phyloP scores from a whole-genome alignment of 1,140 invertebrate species.

The Acromyrmex echinatior region DNA sequence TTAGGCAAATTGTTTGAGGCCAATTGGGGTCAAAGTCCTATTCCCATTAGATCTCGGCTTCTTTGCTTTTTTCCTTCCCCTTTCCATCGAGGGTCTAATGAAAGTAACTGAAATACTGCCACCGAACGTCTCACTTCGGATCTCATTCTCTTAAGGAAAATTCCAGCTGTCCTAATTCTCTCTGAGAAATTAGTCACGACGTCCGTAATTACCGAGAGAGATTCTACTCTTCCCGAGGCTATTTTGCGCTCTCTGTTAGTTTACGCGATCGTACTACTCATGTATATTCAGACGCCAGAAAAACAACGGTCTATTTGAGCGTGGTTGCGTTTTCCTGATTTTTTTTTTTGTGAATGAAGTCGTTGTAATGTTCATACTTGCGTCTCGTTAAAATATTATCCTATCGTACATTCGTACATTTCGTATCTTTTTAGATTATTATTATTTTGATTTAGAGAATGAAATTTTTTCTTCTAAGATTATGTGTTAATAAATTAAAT shows the following conservation, averaged over 20 bases:
- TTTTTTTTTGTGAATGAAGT: slow-evolving; percentile 10
- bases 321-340: background rate
- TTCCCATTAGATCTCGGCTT: slow-evolving; percentile 3
- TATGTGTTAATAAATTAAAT: background rate
- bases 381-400: background rate
- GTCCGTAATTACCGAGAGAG: slow-evolving; percentile 67
- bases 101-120: slow-evolving; percentile 76
- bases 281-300: slow-evolving; percentile 2
- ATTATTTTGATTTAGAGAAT: too few relatives aligned
- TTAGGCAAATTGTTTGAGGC: slow-evolving; percentile 69
- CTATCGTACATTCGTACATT: background rate
- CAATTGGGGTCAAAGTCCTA: slow-evolving; percentile 66
- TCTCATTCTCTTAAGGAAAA: slow-evolving; percentile 69
- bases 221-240: slow-evolving; percentile 47
- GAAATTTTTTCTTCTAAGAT: background rate
- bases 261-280: slow-evolving; percentile 11
- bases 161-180: slow-evolving; percentile 47
- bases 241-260: slow-evolving; percentile 6
- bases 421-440: background rate
- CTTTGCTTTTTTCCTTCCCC: background rate
- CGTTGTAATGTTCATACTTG: background rate
- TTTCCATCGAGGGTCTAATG: slow-evolving; percentile 62
- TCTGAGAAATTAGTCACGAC: slow-evolving; percentile 69
- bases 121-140: slow-evolving; percentile 66
- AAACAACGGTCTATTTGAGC: background rate